Evolutionary conservation across 1,140 invertebrate species (phyloP).

Genomic region (Drosophila varians): DNA sequence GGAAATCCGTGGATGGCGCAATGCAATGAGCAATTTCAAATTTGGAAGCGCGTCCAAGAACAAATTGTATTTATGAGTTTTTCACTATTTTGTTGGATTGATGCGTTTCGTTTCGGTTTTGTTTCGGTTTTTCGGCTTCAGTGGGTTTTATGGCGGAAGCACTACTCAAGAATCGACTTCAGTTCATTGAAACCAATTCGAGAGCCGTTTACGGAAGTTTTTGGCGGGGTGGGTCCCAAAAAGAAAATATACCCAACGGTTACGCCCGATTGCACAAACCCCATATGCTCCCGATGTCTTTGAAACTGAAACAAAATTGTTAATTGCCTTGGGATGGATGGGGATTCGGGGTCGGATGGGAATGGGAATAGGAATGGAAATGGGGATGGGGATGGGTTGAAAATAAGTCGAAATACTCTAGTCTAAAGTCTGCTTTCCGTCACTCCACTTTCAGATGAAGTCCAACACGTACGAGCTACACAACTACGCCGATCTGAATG

Average conservation of each 20-base stretch:
- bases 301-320: slow-evolving; percentile 56
- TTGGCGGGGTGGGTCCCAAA: slow-evolving; percentile 37
- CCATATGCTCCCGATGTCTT: slow-evolving; percentile 44
- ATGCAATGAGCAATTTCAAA: slow-evolving; percentile 36
- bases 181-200: slow-evolving; percentile 56
- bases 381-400: slow-evolving; percentile 6
- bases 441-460: slow-evolving; percentile 67
- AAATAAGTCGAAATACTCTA: slow-evolving; percentile 15
- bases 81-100: slow-evolving; percentile 11
- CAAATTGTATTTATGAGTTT: slow-evolving; percentile 51
- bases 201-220: slow-evolving; percentile 69
- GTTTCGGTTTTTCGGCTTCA: slow-evolving; percentile 76
- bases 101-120: slow-evolving; percentile 62
- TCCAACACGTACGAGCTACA: slow-evolving; percentile 73
- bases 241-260: slow-evolving; percentile 16
- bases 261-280: slow-evolving; percentile 51
- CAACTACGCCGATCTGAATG: slow-evolving; percentile 66
- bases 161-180: slow-evolving; percentile 53
- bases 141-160: slow-evolving; percentile 73
- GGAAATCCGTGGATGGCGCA: slow-evolving; percentile 34
- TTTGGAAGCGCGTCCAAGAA: slow-evolving; percentile 24
- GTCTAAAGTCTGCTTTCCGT: slow-evolving; percentile 44
- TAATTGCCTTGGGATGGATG: slow-evolving; percentile 63
- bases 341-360: too few species aligned
- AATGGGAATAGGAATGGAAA: too few species aligned